A percentile compares a stretch with the other conserved stretches of the same genome.
phyloP scores from a whole-genome alignment of 2,888 invertebrate genomes.

The Phasia obesa region DNA sequence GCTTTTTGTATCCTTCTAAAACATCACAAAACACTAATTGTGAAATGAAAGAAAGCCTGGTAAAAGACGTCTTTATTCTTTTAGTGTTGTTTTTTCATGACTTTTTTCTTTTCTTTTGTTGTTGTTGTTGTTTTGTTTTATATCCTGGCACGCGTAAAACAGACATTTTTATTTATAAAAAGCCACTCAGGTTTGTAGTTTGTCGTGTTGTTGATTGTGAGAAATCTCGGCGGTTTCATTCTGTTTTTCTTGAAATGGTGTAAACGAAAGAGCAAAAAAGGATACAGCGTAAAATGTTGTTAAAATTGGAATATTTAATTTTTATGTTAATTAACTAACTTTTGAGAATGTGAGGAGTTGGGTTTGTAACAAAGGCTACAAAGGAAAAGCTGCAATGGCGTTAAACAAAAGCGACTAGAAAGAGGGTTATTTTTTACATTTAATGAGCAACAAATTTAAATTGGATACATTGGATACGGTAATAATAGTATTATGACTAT shows the following conservation, averaged over 20 bases:
- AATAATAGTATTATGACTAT: conserved; percentile 55
- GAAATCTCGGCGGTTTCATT: conserved; percentile 38
- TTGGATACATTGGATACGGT: conserved; percentile 56
- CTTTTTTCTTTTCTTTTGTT: conserved; percentile 1
- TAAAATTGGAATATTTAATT: conserved; percentile 70
- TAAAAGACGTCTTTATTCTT: conserved; percentile 51
- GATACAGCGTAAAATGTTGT: conserved; percentile 66
- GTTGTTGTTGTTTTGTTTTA: conserved; percentile 25
- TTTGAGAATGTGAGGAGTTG: conserved; percentile 8
- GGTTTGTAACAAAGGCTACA: neutral
- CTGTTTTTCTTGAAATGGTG: neutral
- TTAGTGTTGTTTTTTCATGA: conserved; percentile 19
- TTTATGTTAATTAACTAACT: conserved; percentile 69
- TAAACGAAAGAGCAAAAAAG: conserved; percentile 45
- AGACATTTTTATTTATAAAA: conserved; percentile 55
- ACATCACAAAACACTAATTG: conserved; percentile 70
- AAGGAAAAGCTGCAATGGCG: conserved; percentile 35
- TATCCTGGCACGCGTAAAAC: conserved; percentile 69
- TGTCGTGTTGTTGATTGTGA: conserved; percentile 34
- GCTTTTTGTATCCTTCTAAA: conserved; percentile 54
- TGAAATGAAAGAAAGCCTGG: conserved; percentile 65
- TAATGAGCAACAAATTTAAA: conserved; percentile 66
- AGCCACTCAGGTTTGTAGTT: conserved; percentile 68
- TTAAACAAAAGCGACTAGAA: conserved; percentile 8
- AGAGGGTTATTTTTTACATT: conserved; percentile 43